Evolutionary conservation across 2,797 vertebrate species (phyloP), one percentile per base, ranked within the genome.

Genomic region (Pangasius macronema): DNA sequence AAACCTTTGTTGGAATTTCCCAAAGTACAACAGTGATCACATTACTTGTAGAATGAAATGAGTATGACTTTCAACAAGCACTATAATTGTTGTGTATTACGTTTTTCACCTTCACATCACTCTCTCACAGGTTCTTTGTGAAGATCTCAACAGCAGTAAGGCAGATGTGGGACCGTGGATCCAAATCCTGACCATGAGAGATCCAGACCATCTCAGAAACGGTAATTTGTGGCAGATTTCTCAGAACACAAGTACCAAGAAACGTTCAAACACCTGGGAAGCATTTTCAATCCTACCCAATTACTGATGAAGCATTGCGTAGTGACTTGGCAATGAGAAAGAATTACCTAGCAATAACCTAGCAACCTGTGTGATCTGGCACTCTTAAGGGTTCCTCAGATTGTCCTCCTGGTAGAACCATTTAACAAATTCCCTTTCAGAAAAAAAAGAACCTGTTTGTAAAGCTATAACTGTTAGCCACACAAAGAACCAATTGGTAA

Each of bases 111-210:
- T 65, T 33, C 8, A 33, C 84, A 11, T 82, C 55, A 6, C 24
- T 85, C 51, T 86, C 46, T 27, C 65, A 7, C 82, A 96, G 95
- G 18, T 84, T 85, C 93, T 96, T 13, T 85, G 36, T 24, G 91
- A 89, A 0, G 92, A 95, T 39, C 86, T 96, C 1, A 90, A 88
- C 11, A 91, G 75, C 11, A 95, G 94, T 85, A 96, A 95, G 87
- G 90, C 89, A 0, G 90, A 93, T 0, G 70, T 88, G 1, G 90
- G 0, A 3, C 88, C 91, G 0, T 96, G 94, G 95, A 94, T 95
- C 30, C 65, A 88, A 70, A 92, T 94, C 33, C 88, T 96, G 75
- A 96, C 95, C 22, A 93, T 93, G 0, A 92, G 95, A 92, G 65
- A 90, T 85, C 51, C 86, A 2, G 87, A 89, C 0, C 94, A 96